phyloP scores from a whole-genome alignment of 1,140 invertebrate genomes.

The Eurosta solidaginis region DNA sequence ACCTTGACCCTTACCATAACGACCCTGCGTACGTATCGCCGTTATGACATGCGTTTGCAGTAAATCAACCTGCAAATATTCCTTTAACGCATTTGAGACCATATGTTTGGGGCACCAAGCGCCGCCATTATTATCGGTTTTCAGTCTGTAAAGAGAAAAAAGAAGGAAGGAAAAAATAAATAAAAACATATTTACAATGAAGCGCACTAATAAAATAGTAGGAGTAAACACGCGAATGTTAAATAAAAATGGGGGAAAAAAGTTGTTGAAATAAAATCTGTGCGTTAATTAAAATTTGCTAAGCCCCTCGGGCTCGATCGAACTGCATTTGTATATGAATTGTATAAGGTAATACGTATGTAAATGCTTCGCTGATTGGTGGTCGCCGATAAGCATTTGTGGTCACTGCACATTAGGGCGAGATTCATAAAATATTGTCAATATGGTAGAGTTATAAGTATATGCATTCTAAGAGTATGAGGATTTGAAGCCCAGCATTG shows the following conservation, averaged over 20 bases:
- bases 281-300: constrained; percentile 11
- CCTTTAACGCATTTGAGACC: constrained; percentile 82
- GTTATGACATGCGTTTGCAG: constrained; percentile 78
- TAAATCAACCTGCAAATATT: constrained; percentile 90
- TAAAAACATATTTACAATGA: not conserved
- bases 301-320: not conserved
- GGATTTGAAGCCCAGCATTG: too few relatives aligned
- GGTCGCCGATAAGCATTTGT: not conserved
- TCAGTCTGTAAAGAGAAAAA: constrained; percentile 70
- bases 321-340: not conserved
- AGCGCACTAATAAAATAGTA: not conserved
- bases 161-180: not conserved
- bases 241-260: not conserved
- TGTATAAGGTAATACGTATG: too few relatives aligned
- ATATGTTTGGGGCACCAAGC: constrained; percentile 93
- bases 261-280: constrained; percentile 26
- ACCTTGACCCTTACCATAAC: constrained; percentile 92
- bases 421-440: too few relatives aligned
- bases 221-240: not conserved
- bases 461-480: too few relatives aligned
- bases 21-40: constrained; percentile 84
- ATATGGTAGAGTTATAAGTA: too few relatives aligned
- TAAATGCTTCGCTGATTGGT: not conserved
- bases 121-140: constrained; percentile 85
- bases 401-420: too few relatives aligned